Base-by-base conservation (phyloP, 92 coral and sea anemone genomes). In the Parazoanthus darwini region DNA sequence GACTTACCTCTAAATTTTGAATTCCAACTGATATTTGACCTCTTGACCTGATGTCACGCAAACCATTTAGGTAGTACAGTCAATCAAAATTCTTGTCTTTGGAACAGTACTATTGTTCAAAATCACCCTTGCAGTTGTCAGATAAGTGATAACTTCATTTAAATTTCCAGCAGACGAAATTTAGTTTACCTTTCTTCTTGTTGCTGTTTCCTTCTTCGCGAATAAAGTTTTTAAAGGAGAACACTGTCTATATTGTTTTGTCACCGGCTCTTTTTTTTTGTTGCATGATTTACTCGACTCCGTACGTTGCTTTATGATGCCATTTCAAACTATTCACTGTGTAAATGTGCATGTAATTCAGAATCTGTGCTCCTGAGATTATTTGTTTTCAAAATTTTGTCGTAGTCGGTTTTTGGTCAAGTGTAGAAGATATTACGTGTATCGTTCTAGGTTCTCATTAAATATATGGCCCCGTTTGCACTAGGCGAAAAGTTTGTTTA, bases 1-100 rank as follows among this genome's bases (percentile, higher is more conserved):
- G 80, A 76, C 80, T 76, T 77, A 77, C 81, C 81, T 39, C 48
- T 77, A 77, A 77, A 77, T 50, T 43, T 46, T 77, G 63, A 25
- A 77, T 44, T 77, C 81, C 81, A 42, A 77, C 54, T 39, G 56
- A 77, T 39, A 54, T 37, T 35, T 77, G 81, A 77, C 81, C 63
- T 67, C 33, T 77, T 77, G 81, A 18, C 26, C 81, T 76, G 80
- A 77, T 14, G 81, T 77, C 33, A 77, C 15, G 81, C 59, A 43
- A 77, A 46, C 10, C 81, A 77, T 43, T 13, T 44, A 77, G 11
- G 58, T 43, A 77, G 63, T 56, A 77, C 81, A 77, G 36, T 43
- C 44, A 33, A 77, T 77, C 81, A 77, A 77, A 46, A 44, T 77
- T 77, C 37, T 42, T 20, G 81, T 77, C 81, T 43, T 77, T 39